A percentile compares a stretch with the other conserved stretches of the same genome.
These are phyloP conservation scores for Lepetodrilus schrolli DNA, from an alignment of 2,888 invertebrate species.

Conservation along the genomic window DNA sequence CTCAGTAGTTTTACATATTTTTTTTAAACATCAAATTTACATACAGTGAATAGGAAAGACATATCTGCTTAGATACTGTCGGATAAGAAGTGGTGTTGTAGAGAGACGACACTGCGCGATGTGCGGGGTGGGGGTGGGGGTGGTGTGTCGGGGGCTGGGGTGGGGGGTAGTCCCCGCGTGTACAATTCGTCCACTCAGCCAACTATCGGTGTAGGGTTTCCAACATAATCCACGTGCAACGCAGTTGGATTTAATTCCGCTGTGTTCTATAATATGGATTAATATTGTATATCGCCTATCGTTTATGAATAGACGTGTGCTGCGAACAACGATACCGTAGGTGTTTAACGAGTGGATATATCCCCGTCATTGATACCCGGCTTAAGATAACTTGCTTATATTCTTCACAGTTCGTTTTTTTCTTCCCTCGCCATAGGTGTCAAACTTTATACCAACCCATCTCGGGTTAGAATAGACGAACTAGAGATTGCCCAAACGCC, in stretches of 20 bases:
- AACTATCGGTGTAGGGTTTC: neutral
- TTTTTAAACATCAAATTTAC: too few species aligned
- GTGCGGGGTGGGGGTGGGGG: too few species aligned
- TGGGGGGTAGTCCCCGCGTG: too few species aligned
- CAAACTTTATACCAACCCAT: neutral
- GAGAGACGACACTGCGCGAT: too few species aligned
- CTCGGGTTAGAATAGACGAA: neutral
- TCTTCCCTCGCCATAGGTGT: too few species aligned
- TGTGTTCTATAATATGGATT: conserved; percentile 12
- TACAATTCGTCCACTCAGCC: neutral
- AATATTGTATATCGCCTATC: neutral
- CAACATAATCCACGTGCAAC: conserved; percentile 14
- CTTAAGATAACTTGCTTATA: neutral
- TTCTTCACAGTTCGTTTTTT: too few species aligned
- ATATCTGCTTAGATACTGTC: too few species aligned
- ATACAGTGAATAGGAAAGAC: too few species aligned
- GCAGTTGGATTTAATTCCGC: neutral
- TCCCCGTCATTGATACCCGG: neutral
- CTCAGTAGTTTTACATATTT: too few species aligned
- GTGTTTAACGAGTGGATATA: neutral
- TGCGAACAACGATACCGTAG: neutral
- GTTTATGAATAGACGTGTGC: conserved; percentile 1
- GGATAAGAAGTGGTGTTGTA: too few species aligned
- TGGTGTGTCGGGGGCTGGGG: too few species aligned
- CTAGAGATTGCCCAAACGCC: neutral